phyloP scores from a whole-genome alignment of 1,140 invertebrate genomes.

The Drosophila bipectinata region DNA sequence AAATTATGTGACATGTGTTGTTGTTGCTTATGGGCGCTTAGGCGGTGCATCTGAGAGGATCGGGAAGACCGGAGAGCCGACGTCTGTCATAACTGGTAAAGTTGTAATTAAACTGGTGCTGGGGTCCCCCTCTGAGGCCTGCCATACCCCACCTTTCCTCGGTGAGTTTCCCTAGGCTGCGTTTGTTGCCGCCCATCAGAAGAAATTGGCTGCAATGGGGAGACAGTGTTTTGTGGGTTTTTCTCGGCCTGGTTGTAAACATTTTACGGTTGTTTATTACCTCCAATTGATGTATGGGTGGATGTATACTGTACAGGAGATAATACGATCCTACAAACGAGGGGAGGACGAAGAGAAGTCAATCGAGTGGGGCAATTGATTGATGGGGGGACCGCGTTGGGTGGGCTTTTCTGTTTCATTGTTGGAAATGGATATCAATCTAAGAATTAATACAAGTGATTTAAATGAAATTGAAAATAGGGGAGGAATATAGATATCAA shows the following conservation, averaged over 20 bases:
- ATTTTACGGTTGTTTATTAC: slow-evolving; percentile 76
- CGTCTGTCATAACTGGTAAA: slow-evolving; percentile 76
- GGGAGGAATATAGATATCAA: too few species aligned
- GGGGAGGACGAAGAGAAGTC: slow-evolving; percentile 16
- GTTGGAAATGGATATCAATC: neutral
- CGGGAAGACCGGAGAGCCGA: slow-evolving; percentile 29
- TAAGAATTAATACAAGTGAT: neutral
- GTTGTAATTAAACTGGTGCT: slow-evolving; percentile 76
- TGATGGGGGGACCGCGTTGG: neutral
- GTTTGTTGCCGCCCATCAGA: slow-evolving; percentile 64
- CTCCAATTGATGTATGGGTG: slow-evolving; percentile 69
- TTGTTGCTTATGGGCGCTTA: slow-evolving; percentile 26
- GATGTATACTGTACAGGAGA: slow-evolving; percentile 25
- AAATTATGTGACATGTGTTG: slow-evolving; percentile 76
- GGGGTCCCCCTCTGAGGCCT: slow-evolving; percentile 3
- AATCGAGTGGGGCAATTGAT: slow-evolving; percentile 10
- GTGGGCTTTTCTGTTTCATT: neutral
- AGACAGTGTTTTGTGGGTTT: slow-evolving; percentile 71
- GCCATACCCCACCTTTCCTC: neutral
- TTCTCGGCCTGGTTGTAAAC: slow-evolving; percentile 58
- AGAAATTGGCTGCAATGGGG: slow-evolving; percentile 30
- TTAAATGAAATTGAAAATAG: neutral
- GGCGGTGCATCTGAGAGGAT: slow-evolving; percentile 40
- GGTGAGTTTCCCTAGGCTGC: slow-evolving; percentile 25
- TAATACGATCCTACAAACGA: slow-evolving; percentile 2